Evolutionary conservation across 2,797 vertebrate genomes (phyloP).

Genomic region (Enteromius argenteus): DNA sequence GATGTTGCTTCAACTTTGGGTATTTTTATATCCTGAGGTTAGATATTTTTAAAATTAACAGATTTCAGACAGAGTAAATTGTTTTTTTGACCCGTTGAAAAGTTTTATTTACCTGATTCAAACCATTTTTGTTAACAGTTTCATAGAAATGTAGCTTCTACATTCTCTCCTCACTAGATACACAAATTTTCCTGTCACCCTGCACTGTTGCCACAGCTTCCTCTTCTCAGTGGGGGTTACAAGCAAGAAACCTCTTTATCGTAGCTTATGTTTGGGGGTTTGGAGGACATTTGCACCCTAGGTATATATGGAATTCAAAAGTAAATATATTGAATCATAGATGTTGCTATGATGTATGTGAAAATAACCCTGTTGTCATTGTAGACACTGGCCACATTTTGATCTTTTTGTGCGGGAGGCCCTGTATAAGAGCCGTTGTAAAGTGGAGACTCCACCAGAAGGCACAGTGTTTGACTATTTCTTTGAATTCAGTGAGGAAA

Average conservation of each 20-base stretch:
- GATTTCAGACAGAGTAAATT: not conserved
- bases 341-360: not conserved
- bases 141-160: not conserved
- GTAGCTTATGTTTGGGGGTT: constrained; percentile 88
- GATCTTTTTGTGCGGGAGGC: constrained; percentile 75
- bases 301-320: constrained; percentile 66
- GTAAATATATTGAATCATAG: not conserved
- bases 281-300: constrained; percentile 82
- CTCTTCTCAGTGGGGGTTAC: constrained; percentile 60
- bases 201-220: constrained; percentile 28
- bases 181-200: not conserved
- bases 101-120: not conserved
- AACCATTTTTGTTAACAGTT: not conserved
- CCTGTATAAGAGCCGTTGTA: constrained; percentile 71
- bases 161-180: constrained; percentile 34
- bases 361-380: constrained; percentile 27
- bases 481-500: constrained; percentile 69
- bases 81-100: not conserved
- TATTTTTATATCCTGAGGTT: not conserved
- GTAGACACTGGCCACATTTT: constrained; percentile 82
- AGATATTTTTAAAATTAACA: not conserved
- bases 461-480: constrained; percentile 83
- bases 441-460: constrained; percentile 73
- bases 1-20: not conserved
- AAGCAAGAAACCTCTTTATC: constrained; percentile 79